A percentile compares a stretch with the other conserved stretches of the same genome.
phyloP scores from a whole-genome alignment of 2,888 invertebrate species.

The Leptopilina myrica region DNA sequence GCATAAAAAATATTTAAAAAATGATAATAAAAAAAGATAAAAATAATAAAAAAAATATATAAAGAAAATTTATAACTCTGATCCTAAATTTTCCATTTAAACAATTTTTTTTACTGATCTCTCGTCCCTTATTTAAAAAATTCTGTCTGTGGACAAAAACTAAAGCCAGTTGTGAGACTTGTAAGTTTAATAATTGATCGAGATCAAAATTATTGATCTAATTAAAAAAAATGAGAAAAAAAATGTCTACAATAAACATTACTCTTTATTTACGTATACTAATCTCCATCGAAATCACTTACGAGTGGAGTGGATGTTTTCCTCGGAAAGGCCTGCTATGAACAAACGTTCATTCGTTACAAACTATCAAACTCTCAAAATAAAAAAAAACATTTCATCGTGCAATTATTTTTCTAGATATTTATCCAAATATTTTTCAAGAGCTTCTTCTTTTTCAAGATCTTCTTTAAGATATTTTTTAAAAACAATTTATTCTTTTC shows the following conservation, averaged over 20 bases:
- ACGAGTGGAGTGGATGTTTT: slow-evolving; percentile 82
- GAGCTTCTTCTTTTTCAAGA: no score
- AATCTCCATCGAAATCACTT: slow-evolving; percentile 74
- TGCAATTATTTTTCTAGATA: neutral
- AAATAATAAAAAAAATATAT: no score
- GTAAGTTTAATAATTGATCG: neutral
- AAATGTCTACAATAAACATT: neutral
- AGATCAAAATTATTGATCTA: slow-evolving; percentile 1
- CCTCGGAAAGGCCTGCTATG: slow-evolving; percentile 81
- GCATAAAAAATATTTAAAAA: no score
- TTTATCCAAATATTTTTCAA: no score
- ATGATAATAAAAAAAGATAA: no score
- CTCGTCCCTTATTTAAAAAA: no score
- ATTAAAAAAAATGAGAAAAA: neutral
- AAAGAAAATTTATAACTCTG: no score
- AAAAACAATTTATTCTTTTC: neutral
- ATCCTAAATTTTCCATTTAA: no score
- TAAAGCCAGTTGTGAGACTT: slow-evolving; percentile 20
- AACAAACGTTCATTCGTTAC: slow-evolving; percentile 63
- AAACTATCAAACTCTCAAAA: slow-evolving; percentile 42
- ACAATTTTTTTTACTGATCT: no score
- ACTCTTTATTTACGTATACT: slow-evolving; percentile 4
- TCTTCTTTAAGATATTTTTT: no score
- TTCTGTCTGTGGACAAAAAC: neutral
- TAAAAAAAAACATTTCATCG: slow-evolving; percentile 1